phyloP scores from a whole-genome alignment of 2,888 invertebrate genomes.

The Lacanobia oleracea region DNA sequence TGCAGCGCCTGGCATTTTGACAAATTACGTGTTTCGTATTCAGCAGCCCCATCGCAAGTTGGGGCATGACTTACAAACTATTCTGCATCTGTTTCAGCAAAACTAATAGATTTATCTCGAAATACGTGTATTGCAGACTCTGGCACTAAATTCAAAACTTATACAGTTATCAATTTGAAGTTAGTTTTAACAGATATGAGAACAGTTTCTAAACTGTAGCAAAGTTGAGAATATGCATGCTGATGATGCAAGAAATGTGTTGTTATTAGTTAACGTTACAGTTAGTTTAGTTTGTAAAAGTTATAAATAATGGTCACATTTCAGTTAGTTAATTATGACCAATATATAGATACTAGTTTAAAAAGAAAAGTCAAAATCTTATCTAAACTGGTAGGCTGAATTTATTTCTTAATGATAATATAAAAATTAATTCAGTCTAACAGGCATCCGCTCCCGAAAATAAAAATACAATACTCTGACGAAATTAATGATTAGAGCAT shows the following conservation, averaged over 20 bases:
- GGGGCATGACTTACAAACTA: constrained; percentile 14
- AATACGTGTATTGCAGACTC: background rate
- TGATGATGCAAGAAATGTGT: background rate
- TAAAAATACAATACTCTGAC: background rate
- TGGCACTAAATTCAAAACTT: constrained; percentile 12
- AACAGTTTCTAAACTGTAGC: background rate
- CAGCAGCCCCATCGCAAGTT: background rate
- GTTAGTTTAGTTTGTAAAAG: background rate
- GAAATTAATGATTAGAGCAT: constrained; percentile 8
- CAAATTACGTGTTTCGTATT: constrained; percentile 34
- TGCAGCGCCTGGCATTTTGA: constrained; percentile 27
- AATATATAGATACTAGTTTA: too few relatives aligned
- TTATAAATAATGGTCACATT: background rate
- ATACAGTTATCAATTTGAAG: background rate
- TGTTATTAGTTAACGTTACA: background rate
- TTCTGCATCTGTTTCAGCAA: constrained; percentile 19
- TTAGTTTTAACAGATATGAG: background rate
- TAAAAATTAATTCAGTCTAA: too few relatives aligned
- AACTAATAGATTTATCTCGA: constrained; percentile 24
- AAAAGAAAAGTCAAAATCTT: too few relatives aligned
- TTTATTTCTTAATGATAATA: too few relatives aligned
- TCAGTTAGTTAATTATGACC: too few relatives aligned
- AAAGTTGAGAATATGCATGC: background rate
- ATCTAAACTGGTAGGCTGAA: too few relatives aligned
- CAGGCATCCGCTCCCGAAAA: background rate